These are phyloP conservation scores for Plestiodon gilberti DNA, from an alignment of 2,113 vertebrate genomes.

Conservation along the genomic window DNA sequence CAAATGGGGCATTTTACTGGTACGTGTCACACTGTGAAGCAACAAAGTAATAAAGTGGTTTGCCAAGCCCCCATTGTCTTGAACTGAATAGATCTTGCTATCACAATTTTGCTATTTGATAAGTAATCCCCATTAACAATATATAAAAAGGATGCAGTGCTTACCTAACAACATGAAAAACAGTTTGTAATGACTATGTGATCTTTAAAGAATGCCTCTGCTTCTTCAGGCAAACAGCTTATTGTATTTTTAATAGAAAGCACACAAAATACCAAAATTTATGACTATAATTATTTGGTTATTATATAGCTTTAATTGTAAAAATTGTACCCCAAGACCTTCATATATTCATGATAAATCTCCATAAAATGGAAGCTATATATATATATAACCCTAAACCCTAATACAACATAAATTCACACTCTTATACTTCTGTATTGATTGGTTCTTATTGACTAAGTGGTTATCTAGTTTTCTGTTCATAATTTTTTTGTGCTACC, in stretches of 20 bases:
- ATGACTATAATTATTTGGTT: neutral
- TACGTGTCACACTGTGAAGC: neutral
- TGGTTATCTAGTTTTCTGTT: neutral
- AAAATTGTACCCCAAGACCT: neutral
- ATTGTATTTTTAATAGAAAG: neutral
- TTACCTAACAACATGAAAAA: neutral
- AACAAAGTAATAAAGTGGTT: neutral
- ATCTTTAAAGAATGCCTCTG: neutral
- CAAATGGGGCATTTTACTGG: neutral
- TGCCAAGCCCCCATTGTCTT: neutral
- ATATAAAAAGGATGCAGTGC: neutral
- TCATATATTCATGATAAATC: neutral
- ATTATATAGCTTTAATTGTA: constrained; percentile 6
- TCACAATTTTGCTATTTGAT: neutral
- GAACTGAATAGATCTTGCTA: neutral
- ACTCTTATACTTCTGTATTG: neutral
- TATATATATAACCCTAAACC: too few species aligned
- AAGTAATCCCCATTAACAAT: neutral
- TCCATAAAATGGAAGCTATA: neutral
- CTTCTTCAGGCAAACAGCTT: neutral
- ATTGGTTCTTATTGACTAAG: neutral
- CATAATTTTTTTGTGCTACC: constrained; percentile 63
- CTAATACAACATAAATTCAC: neutral
- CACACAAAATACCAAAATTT: neutral
- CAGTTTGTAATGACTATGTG: neutral